A percentile compares a stretch with the other conserved stretches of the same genome.
Conservation (phyloP, 2,113 vertebrate species). For the Pitta sordida region DNA sequence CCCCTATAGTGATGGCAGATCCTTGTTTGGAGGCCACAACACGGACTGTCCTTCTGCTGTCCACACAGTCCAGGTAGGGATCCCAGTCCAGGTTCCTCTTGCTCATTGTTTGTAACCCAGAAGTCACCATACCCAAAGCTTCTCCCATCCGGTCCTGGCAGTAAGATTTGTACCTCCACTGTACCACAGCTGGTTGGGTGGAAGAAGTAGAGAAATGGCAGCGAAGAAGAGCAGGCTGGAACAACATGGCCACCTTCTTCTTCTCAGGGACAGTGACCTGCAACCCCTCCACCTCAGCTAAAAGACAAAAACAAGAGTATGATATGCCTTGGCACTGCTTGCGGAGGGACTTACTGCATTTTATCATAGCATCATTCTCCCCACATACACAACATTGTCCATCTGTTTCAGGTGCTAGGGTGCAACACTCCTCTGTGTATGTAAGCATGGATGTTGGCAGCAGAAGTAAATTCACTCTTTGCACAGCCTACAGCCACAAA, state of each 20-base stretch:
- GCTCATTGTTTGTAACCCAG: constrained; percentile 73
- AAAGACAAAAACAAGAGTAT: constrained; percentile 59
- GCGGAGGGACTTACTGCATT: not conserved
- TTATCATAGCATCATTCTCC: not conserved
- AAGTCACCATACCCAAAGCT: constrained; percentile 80
- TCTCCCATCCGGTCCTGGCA: constrained; percentile 90
- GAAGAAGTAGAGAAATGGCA: constrained; percentile 92
- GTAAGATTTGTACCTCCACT: constrained; percentile 98
- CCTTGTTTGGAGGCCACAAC: constrained; percentile 92
- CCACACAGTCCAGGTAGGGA: constrained; percentile 90
- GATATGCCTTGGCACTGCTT: not conserved
- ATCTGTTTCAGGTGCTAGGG: not conserved
- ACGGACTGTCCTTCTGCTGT: constrained; percentile 89
- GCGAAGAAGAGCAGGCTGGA: constrained; percentile 90
- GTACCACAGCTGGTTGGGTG: constrained; percentile 85
- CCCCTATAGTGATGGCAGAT: constrained; percentile 83
- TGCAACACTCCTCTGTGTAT: not conserved
- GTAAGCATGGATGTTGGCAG: not conserved
- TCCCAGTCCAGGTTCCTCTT: constrained; percentile 80
- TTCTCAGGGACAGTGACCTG: constrained; percentile 86
- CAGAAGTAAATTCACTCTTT: not conserved
- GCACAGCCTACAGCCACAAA: not conserved
- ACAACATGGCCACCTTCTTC: constrained; percentile 90
- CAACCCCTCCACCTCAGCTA: constrained; percentile 77
- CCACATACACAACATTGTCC: not conserved